Conservation (phyloP, 2,888 invertebrate genomes). For the Abscondita cerata region DNA sequence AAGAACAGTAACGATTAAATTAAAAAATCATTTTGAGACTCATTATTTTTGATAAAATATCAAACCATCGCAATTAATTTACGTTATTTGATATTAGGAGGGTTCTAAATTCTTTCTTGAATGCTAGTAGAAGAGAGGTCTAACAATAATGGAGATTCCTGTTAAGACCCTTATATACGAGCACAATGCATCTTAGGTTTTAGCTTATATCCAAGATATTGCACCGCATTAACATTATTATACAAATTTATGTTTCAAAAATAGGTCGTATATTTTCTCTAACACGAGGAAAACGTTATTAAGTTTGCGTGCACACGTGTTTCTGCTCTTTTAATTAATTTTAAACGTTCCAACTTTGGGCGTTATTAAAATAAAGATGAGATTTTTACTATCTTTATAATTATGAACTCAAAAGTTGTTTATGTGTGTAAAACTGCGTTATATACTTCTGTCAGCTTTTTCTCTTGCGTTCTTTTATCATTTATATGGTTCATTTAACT, state of each 20-base stretch:
- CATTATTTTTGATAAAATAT: conserved; percentile 13
- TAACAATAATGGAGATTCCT: conserved; percentile 30
- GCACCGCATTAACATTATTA: conserved; percentile 31
- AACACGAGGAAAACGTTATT: conserved; percentile 1
- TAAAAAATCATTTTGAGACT: not conserved
- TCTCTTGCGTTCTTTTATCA: conserved; percentile 4
- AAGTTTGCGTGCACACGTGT: conserved; percentile 13
- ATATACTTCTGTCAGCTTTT: conserved; percentile 12
- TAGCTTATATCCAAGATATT: conserved; percentile 27
- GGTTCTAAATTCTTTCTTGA: conserved; percentile 30
- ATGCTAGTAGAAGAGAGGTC: conserved; percentile 22
- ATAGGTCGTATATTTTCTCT: conserved; percentile 23
- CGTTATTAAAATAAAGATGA: not conserved
- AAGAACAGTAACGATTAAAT: no score
- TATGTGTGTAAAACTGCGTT: not conserved
- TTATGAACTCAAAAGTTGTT: no score
- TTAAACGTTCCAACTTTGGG: not conserved
- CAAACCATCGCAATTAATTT: conserved; percentile 25
- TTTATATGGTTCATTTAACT: conserved; percentile 20
- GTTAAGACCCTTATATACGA: conserved; percentile 32
- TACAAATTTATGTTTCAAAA: conserved; percentile 32
- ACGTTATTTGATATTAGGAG: conserved; percentile 27
- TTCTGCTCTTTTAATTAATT: conserved; percentile 17
- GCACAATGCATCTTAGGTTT: conserved; percentile 32
- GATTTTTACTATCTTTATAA: not conserved